phyloP scores from a whole-genome alignment of 2,888 invertebrate genomes.

The Stomorhina lunata region DNA sequence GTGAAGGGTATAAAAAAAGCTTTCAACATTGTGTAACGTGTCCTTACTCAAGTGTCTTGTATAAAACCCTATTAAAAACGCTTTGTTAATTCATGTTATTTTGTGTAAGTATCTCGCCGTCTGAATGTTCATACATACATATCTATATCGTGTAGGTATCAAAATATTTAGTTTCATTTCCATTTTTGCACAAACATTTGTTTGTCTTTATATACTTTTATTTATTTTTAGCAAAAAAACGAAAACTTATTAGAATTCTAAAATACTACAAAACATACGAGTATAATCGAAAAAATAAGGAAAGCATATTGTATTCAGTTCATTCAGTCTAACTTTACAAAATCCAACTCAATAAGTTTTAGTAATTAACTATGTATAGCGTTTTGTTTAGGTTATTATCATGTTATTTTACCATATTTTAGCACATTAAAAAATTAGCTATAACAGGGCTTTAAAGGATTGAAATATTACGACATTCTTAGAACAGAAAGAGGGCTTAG shows the following conservation, averaged over 20 bases:
- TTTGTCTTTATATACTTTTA: not conserved
- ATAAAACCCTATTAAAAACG: not conserved
- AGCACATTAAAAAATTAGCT: not conserved
- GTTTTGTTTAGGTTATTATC: slow-evolving; percentile 2
- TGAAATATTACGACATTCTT: too few species aligned
- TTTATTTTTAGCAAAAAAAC: slow-evolving; percentile 9
- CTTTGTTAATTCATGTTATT: not conserved
- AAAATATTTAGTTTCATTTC: slow-evolving; percentile 30
- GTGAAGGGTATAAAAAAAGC: too few species aligned
- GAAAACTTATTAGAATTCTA: not conserved
- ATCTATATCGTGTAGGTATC: not conserved
- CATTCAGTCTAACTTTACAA: not conserved
- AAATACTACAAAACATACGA: too few species aligned
- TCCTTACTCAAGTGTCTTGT: not conserved
- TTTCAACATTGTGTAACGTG: too few species aligned
- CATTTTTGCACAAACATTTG: slow-evolving; percentile 13
- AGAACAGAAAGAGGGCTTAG: too few species aligned
- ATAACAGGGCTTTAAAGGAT: too few species aligned
- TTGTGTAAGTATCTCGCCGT: not conserved
- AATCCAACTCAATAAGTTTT: too few species aligned
- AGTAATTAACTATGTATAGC: not conserved
- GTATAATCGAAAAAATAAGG: not conserved
- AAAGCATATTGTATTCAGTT: not conserved
- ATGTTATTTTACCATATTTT: slow-evolving; percentile 10
- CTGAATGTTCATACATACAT: not conserved